Evolutionary conservation across 2,113 vertebrate species (phyloP), one percentile per base, ranked within the genome.

Genomic region (Perca fluviatilis): DNA sequence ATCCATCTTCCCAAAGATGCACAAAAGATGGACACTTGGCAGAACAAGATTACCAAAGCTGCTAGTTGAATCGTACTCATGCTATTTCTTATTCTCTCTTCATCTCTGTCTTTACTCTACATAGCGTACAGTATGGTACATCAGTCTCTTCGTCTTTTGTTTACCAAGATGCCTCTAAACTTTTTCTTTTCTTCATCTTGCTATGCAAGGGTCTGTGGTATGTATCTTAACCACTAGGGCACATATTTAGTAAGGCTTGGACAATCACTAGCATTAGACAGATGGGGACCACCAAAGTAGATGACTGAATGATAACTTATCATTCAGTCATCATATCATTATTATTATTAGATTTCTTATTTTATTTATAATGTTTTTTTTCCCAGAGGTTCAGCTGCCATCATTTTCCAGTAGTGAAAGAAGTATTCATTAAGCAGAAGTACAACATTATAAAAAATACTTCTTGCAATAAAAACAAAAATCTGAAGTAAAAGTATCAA

Each of bases 11-110:
- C 49, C 7, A 68, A 77, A 83, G 70, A 76, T 51, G 49, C 21
- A 79, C 70, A 30, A 66, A 71, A 78, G 74, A 84, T 47, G 75
- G 63, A 71, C 80, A 74, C 50, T 64, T 56, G 25, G 68, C 54
- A 73, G 51, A 50, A 76, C 15, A 50, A 72, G 49, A 67, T 80
- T 18, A 60, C 49, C 27, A 75, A 80, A 71, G 36, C 63, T 70
- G 54, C 66, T 46, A 27, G 50, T 27, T 43, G 21, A n/a, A 16
- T 72, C 36, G 5, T 21, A 19, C n/a, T 46, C 60, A 15, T 19
- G 50, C 4, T 33, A 10, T 67, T 57, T 5, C 13, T 69, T 6
- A 25, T 10, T 54, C 16, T 69, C 36, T 23, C 23, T 46, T 43
- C 4, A 19, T 79, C 43, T 46, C n/a, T 50, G 36, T 65, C 21